Percentiles rank a stretch among this genome's conserved stretches.
Conservation (phyloP, 2,113 vertebrate species). For the Ammodytes dubius region DNA sequence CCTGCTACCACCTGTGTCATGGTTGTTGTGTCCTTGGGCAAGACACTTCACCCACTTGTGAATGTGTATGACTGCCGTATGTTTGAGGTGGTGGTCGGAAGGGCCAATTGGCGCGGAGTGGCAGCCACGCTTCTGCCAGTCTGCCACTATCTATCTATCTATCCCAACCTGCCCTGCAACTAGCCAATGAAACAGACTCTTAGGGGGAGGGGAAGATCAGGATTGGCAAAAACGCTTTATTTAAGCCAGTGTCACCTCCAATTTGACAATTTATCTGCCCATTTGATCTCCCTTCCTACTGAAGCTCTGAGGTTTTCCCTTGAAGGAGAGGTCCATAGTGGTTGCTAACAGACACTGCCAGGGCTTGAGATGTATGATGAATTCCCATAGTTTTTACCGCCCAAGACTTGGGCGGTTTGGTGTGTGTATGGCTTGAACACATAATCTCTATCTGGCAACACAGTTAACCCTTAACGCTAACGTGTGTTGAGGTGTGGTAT, state of each 20-base stretch:
- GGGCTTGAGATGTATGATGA: slow-evolving; percentile 33
- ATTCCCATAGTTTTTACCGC: slow-evolving; percentile 33
- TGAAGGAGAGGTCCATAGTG: background rate
- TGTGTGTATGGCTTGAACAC: too few species aligned
- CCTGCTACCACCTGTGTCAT: too few species aligned
- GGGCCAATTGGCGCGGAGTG: too few species aligned
- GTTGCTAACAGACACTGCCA: slow-evolving; percentile 3
- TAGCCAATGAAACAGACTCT: slow-evolving; percentile 18
- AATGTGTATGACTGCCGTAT: too few species aligned
- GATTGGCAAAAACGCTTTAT: slow-evolving; percentile 29
- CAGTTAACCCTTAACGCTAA: too few species aligned
- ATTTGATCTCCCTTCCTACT: background rate
- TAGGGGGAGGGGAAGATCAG: slow-evolving; percentile 9
- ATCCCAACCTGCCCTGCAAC: background rate
- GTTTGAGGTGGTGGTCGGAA: too few species aligned
- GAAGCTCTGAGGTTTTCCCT: background rate
- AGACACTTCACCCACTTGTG: too few species aligned
- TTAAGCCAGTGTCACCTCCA: slow-evolving; percentile 40
- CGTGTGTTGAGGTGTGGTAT: too few species aligned
- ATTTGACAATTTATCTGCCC: background rate
- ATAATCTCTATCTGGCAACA: too few species aligned
- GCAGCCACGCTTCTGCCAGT: too few species aligned
- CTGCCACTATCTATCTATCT: background rate
- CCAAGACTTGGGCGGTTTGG: background rate
- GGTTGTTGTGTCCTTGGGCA: too few species aligned